Base-by-base conservation (phyloP, 2,888 invertebrate species). In the Hoplodrina ambigua region DNA sequence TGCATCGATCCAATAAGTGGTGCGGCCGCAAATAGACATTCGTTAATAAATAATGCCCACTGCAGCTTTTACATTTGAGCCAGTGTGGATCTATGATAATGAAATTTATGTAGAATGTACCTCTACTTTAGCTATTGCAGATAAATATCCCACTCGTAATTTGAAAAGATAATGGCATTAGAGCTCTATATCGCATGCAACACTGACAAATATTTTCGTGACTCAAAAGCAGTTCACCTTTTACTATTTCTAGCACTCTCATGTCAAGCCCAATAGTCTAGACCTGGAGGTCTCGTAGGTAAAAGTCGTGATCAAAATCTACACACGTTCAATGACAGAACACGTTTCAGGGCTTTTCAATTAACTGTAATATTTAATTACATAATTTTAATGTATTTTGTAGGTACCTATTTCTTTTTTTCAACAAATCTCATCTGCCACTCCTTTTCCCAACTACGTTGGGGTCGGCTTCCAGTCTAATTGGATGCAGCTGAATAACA, bases 1-100 rank as follows among this genome's bases (percentile, higher is more conserved):
- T 57, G 20, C 25, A 62, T 61, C 50, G 74, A 62, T 76, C 54
- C n/a, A 50, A 41, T 54, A n/a, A 62, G 50, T 50, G 76, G 46
- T 5, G 7, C 11, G 5, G 20, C 49, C 19, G 30, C 19, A 63
- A 70, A 70, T 72, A 70, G 30, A 15, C 4, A 15, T 30, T 54
- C 15, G 33, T 64, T 1, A 58, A 61, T 65, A 65, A 52, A 50
- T 63, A 44, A 63, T 64, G 33, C 1, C 20, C 30, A 6, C 63
- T 70, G 70, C 41, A 64, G 74, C 33, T 41, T 67, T 55, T 20
- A 33, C 20, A 33, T 33, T 37, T 4, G 19, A 41, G 41, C 15
- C 15, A n/a, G 49, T 8, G 46, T 72, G 37, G 25, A 53, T 19
- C 19, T 25, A 46, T 60, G n/a, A 72, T 69, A 17, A 61, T 60